Percentiles rank a stretch among this genome's conserved stretches.
Evolutionary conservation across 2,888 invertebrate species (phyloP).

Genomic region (Drosophila putrida): DNA sequence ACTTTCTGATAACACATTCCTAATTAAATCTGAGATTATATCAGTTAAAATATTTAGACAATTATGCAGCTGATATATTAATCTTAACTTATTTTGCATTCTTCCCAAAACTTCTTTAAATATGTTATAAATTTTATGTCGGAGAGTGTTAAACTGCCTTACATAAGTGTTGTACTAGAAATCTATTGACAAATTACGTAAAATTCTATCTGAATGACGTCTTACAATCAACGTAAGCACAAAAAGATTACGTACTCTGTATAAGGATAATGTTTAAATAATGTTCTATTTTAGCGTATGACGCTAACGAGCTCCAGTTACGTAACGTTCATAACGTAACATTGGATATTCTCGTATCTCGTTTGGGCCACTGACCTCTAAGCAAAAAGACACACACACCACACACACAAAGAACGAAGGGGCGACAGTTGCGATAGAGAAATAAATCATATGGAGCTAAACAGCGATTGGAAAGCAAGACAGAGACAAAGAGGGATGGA

Average conservation of each 20-base stretch:
- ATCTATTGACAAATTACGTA: too few relatives aligned
- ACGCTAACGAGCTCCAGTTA: slow-evolving; percentile 4
- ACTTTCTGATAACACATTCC: too few relatives aligned
- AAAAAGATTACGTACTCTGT: not conserved
- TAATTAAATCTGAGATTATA: too few relatives aligned
- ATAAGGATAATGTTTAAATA: not conserved
- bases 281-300: not conserved
- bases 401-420: slow-evolving; percentile 9
- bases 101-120: too few relatives aligned
- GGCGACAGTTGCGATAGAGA: slow-evolving; percentile 34
- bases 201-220: too few relatives aligned
- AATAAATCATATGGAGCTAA: slow-evolving; percentile 38
- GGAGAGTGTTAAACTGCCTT: too few relatives aligned
- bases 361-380: slow-evolving; percentile 53
- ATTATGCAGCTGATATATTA: too few relatives aligned
- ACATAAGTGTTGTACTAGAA: too few relatives aligned
- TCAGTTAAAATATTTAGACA: too few relatives aligned
- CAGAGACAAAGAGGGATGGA: too few relatives aligned
- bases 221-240: not conserved
- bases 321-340: slow-evolving; percentile 9
- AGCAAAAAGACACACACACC: slow-evolving; percentile 7
- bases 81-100: too few relatives aligned
- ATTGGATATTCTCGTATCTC: slow-evolving; percentile 2
- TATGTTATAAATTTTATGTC: too few relatives aligned
- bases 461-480: not conserved